phyloP scores from a whole-genome alignment of 2,113 vertebrate genomes.

The Scomber japonicus region DNA sequence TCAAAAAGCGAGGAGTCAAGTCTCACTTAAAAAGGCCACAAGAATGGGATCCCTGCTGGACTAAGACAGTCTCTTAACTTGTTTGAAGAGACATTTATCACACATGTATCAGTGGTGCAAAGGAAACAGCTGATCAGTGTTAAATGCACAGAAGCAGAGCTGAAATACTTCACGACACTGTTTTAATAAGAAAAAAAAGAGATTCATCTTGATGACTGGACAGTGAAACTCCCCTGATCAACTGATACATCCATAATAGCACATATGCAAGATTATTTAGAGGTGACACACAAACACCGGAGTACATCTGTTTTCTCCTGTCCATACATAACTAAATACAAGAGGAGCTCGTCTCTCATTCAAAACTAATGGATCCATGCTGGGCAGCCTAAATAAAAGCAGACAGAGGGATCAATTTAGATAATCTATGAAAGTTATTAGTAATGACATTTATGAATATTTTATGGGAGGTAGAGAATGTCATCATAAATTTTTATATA shows the following conservation, averaged over 20 bases:
- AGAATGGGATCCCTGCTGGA: neutral
- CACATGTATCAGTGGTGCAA: constrained; percentile 15
- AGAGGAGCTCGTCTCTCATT: constrained; percentile 24
- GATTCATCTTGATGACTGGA: constrained; percentile 1
- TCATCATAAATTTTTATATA: constrained; percentile 88
- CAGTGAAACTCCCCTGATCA: constrained; percentile 40
- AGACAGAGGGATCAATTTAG: constrained; percentile 87
- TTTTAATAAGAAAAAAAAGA: too few relatives aligned
- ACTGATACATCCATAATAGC: constrained; percentile 21
- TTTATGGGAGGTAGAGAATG: constrained; percentile 87
- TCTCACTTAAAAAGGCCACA: neutral
- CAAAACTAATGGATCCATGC: constrained; percentile 73
- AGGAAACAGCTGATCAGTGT: constrained; percentile 16
- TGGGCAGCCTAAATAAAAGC: constrained; percentile 78
- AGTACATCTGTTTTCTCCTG: constrained; percentile 22
- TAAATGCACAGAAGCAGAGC: constrained; percentile 8
- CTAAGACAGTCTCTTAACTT: neutral
- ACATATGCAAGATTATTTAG: too few relatives aligned
- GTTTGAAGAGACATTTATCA: constrained; percentile 4
- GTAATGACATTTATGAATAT: constrained; percentile 91
- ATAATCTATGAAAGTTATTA: constrained; percentile 90
- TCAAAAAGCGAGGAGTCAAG: neutral
- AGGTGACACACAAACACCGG: neutral
- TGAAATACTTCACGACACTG: constrained; percentile 29
- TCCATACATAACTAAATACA: constrained; percentile 50